Base-by-base conservation (phyloP, 1,140 invertebrate genomes). In the Trichonephila clavata region DNA sequence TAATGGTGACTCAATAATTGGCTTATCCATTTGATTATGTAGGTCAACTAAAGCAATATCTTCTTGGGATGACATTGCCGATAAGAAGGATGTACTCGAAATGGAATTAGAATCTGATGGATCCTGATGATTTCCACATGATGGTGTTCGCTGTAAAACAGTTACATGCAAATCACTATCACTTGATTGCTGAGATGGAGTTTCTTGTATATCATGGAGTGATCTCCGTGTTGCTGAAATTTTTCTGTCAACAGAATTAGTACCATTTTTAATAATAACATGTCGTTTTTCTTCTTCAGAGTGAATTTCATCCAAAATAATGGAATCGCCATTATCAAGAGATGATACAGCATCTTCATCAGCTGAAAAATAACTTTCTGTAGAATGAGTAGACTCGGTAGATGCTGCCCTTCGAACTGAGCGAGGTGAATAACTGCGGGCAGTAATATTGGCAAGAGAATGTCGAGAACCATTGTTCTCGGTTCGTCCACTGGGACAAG, bases 21-120 rank as follows among this genome's bases (percentile, higher is more conserved):
- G 98, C 95, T 98, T 98, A 95, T 99, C 99, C 14, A 99, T 97
- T 96, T 99, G 99, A 97, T 98, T 98, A 95, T 99, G 98, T 10
- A 99, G 96, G 96, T 99, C 99, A 0, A 99, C 98, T 87, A 99
- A 96, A 3, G 98, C 98, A 95, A 98, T 97, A 95, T 99, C 98
- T 96, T 98, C 98, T 95, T 99, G 98, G n/a, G 98, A 99, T 1
- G 98, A 98, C 91, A 98, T 97, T 5, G 98, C 98, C 0, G 98
- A 99, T 88, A 98, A 98, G 95, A 98, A 99, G 0, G 98, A 99
- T 5, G 96, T 95, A 18, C 95, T 96, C 3, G 96, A 96, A 16
- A 95, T 94, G 68, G 95, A 95, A 24, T 95, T 94, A 21, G 94
- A 92, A 86, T 95, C 94, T 24, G 93, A 94, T 91, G 91, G 94